These are phyloP conservation scores for Lamellibrachia columna DNA, from an alignment of 2,888 invertebrate genomes.

Conservation along the genomic window DNA sequence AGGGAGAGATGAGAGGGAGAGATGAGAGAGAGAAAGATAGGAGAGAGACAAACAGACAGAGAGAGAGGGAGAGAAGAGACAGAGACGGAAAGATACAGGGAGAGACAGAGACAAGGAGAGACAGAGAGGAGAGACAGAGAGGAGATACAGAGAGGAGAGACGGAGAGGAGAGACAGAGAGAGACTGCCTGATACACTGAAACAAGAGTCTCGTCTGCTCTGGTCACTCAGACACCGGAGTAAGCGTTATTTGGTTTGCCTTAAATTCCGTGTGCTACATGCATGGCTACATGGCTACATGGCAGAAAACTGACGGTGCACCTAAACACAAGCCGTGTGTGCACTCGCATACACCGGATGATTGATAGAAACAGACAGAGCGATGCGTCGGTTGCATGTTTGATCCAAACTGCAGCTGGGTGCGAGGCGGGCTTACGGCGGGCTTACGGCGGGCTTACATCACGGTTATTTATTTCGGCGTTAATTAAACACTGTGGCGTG, in stretches of 20 bases:
- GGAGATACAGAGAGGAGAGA: no score
- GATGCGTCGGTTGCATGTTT: not conserved
- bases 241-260: constrained; percentile 10
- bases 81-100: no score
- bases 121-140: no score
- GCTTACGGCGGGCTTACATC: no score
- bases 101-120: no score
- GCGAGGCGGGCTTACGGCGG: no score
- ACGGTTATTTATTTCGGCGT: no score
- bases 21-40: no score
- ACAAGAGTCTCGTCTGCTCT: not conserved
- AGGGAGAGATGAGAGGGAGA: no score
- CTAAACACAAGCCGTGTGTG: not conserved
- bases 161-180: not conserved
- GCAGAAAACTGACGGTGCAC: not conserved
- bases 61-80: no score
- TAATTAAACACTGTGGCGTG: no score
- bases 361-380: constrained; percentile 1
- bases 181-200: not conserved
- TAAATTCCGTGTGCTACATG: not conserved
- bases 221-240: not conserved
- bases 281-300: not conserved
- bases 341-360: not conserved
- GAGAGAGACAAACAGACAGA: no score
- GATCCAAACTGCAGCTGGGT: not conserved